Base-by-base conservation (phyloP, 2,888 invertebrate genomes). In the Polydrusus tereticollis region DNA sequence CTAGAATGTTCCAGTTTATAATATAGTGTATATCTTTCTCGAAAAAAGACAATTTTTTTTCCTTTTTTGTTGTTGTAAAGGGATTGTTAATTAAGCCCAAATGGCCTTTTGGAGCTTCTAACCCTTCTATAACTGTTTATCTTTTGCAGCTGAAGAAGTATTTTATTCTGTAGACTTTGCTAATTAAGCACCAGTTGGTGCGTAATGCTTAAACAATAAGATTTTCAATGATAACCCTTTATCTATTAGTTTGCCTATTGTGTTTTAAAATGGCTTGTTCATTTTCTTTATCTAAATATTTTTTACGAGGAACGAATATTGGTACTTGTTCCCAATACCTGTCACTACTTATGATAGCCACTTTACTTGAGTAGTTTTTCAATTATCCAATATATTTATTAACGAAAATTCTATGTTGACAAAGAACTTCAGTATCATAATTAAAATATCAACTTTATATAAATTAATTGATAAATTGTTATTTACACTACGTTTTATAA, bases 251-350 rank as follows among this genome's bases (percentile, higher is more conserved):
- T 23, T 47, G 0, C 47, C 23, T 21, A 10, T 23, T 7, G 2
- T n/a, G n/a, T 47, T 45, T 47, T 10, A 47, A 47, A 47, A 14
- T 41, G 41, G 23, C 47, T 20, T 23, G 23, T 47, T 47, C 14
- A 47, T n/a, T 47, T 47, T 12, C 21, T 47, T 47, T 47, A 47
- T 47, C 47, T n/a, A n/a, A 47, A 18, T 10, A 45, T 23, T 47
- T n/a, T 47, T 23, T 16, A 3, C n/a, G 0, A 23, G 23, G 23
- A 47, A 47, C 5, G 6, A n/a, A 21, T 21, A 47, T 47, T 21
- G 47, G 47, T 47, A 47, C 47, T 47, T 47, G 23, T 47, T 47
- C 23, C 21, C 20, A 45, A 47, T 21, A n/a, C 14, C 47, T 21
- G 47, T 21, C 47, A 3, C 21, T 47, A 47, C 47, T 47, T 47